Base-by-base conservation (phyloP, 92 coral and sea anemone species). In the Montipora capitata region DNA sequence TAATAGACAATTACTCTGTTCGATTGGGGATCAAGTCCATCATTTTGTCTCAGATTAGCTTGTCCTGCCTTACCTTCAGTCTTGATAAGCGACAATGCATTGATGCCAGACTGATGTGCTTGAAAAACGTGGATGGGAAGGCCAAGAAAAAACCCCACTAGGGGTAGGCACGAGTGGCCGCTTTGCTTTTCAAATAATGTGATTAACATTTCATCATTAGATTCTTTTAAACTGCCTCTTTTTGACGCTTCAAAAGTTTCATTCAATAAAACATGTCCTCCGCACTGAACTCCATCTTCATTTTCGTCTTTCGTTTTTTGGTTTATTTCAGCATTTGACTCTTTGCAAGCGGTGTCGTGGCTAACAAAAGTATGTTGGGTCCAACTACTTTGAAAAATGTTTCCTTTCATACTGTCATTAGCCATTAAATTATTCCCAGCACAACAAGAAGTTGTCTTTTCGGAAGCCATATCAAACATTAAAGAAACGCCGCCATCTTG, bases 21-120 rank as follows among this genome's bases (percentile, higher is more conserved):
- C 35, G 0, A 27, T 27, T 27, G 35, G 35, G 35, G 35, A 27
- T 27, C 9, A 0, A 45, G 51, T 45, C 51, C 6, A 2, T 48
- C 52, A 10, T 3, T 54, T 54, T 54, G 15, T 68, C 51, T 48
- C 40, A 27, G 74, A 82, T 27, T 3, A 75, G 40, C 14, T 75
- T 40, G 54, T 41, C 10, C 27, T 0, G 51, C 4, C 77, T 54
- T 87, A 78, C 90, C 78, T 74, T 38, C 66, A 14, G 71, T 85
- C 77, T 85, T 64, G 6, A 8, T 42, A 42, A 97, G 76, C 20
- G 95, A 90, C 9, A 96, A 58, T 56, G 89, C 92, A 74, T 97
- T 97, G 2, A 97, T 96, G 49, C 99, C 99, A 11, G 99, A 97
- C 65, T 97, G 99, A 80, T 98, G 98, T 7, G 96, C 92, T 20